These are phyloP conservation scores for Ptychadena robeensis DNA, from an alignment of 2,797 vertebrate genomes.

Conservation along the genomic window DNA sequence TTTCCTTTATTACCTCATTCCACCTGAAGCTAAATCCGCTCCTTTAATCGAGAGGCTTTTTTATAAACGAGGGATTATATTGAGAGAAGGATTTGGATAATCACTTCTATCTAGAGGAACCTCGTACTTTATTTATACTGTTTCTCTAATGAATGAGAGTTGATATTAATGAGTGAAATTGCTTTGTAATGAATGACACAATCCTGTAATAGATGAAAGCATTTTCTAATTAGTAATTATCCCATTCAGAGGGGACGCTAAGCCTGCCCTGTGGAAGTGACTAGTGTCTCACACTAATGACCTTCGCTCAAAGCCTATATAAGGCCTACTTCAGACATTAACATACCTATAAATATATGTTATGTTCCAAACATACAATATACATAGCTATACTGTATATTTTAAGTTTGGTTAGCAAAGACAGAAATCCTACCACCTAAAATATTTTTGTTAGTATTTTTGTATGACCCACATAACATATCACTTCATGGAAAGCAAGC, in stretches of 20 bases:
- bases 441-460: too few species aligned
- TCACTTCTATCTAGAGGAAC: neutral
- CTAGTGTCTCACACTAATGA: neutral
- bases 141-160: neutral
- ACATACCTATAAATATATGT: too few species aligned
- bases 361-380: too few species aligned
- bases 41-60: neutral
- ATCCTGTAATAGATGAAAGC: slow-evolving; percentile 1
- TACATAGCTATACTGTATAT: too few species aligned
- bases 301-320: neutral
- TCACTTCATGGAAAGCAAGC: too few species aligned
- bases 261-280: neutral
- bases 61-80: neutral
- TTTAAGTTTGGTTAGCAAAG: too few species aligned
- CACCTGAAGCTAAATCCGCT: neutral
- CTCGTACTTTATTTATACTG: neutral
- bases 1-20: neutral
- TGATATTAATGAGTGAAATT: slow-evolving; percentile 8
- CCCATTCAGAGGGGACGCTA: neutral
- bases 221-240: neutral
- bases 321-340: too few species aligned
- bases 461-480: too few species aligned
- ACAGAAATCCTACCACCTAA: too few species aligned
- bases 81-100: neutral
- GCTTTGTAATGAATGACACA: slow-evolving; percentile 5